Evolutionary conservation across 2,797 vertebrate genomes (phyloP), one percentile per base, ranked within the genome.

Genomic region (Poecilia wingei): DNA sequence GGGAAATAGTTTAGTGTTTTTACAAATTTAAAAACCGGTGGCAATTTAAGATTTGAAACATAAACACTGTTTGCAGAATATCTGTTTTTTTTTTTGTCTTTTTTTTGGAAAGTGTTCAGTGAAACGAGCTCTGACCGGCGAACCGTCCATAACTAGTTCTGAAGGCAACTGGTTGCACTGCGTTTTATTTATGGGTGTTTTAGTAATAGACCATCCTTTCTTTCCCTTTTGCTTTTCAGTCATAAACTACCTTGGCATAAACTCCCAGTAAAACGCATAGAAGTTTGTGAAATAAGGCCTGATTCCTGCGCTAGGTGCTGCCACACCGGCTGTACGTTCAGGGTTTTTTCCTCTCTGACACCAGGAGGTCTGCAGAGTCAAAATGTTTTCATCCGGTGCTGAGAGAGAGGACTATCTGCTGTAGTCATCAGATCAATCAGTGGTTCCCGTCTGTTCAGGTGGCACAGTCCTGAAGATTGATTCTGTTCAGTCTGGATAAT

Each of bases 401-500:
- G 28, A 72, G 64, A 75, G 74, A n/a, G 39, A 10, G 25, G 46
- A 39, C 71, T 20, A 25, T 72, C 59, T 66, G 31, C 28, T 55
- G 59, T 28, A 53, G 71, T 74, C 76, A 75, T 36, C 66, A 78
- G 70, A 59, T 57, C 0, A 57, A 79, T 71, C 31, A 18, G 66
- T 66, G 2, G 66, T 72, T 10, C 39, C 2, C 43, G 64, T 33
- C 20, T 28, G 46, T 74, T 77, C 39, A 75, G 78, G 78, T 74
- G 61, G 59, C 39, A 12, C 14, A 70, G 75, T 55, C 59, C 28
- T 12, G 46, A 53, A 72, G 55, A 66, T 77, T 66, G 55, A 46
- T 66, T 73, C 36, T 55, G 43, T 70, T 75, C 41, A 46, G 46
- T 53, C 75, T 51, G 79, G 69, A 80, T 70, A 80, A 75, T 47